These are phyloP conservation scores for Synodontis membranacea DNA, from an alignment of 2,113 vertebrate genomes.

Conservation along the genomic window DNA sequence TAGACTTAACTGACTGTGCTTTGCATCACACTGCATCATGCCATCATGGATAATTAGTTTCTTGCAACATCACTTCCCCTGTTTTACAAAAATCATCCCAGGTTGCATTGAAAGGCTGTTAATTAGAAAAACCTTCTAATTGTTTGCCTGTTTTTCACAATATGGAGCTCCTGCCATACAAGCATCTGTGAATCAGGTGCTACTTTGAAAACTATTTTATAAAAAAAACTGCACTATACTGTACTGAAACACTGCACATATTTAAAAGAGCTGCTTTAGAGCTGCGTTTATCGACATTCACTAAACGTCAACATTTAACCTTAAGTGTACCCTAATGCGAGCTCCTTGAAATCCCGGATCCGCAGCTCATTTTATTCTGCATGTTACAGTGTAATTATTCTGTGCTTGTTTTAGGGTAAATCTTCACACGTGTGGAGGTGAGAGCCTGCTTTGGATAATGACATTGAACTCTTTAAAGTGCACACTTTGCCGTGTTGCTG, in stretches of 20 bases:
- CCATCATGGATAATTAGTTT: too few species aligned
- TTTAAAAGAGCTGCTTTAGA: background rate
- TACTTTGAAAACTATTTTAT: background rate
- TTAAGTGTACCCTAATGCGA: background rate
- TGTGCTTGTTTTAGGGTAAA: constrained; percentile 29
- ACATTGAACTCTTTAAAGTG: background rate
- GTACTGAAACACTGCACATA: background rate
- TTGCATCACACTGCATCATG: background rate
- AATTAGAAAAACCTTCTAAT: too few species aligned
- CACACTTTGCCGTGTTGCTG: constrained; percentile 9
- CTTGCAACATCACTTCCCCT: too few species aligned
- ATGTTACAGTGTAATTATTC: background rate
- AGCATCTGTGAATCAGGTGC: background rate
- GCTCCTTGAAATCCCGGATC: background rate
- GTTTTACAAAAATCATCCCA: too few species aligned
- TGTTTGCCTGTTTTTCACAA: too few species aligned
- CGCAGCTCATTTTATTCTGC: background rate
- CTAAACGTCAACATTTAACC: too few species aligned
- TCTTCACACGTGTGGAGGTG: constrained; percentile 18
- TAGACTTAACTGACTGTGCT: background rate
- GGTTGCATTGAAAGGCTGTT: too few species aligned
- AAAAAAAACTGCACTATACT: background rate
- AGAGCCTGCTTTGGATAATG: background rate
- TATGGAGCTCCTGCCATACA: background rate
- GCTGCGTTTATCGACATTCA: background rate